Base-by-base conservation (phyloP, 2,113 vertebrate genomes). In the Pachycephala philippinensis region DNA sequence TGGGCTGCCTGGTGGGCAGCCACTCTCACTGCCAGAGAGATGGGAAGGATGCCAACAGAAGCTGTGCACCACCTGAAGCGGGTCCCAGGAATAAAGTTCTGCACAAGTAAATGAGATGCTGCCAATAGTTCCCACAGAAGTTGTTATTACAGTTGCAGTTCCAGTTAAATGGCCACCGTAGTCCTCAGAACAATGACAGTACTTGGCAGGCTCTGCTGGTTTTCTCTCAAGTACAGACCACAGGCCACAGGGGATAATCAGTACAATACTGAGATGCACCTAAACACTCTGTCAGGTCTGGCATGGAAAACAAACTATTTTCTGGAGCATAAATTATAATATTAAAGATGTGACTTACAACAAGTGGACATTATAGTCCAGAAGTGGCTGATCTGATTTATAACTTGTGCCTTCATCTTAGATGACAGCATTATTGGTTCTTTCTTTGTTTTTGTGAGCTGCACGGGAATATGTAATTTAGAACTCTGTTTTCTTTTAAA, bases 401-500 rank as follows among this genome's bases (percentile, higher is more conserved):
- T 79, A 81, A 77, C 53, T 80, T 76, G 35, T 52, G 40, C 60
- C 59, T 80, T 89, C 39, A 33, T 89, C 44, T 87, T 56, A 69
- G 68, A 66, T 69, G 77, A 83, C 60, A 84, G 76, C 39, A 54
- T 81, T 88, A 91, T 50, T 87, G 76, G 40, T 27, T 87, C 56
- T 65, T 64, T 56, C 35, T 79, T 88, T 81, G 69, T 54, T 87
- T 93, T 79, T 61, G 59, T 78, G 79, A 84, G 70, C 68, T 95
- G 68, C 63, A 89, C 0, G 2, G 57, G 81, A 91, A 75, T 90
- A 52, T 19, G 42, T 79, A 81, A 95, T 95, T 93, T 90, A 87
- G 69, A 94, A 85, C n/a, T 56, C 54, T 53, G 61, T 75, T 95
- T 93, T 80, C 74, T 95, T 95, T 96, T 90, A 94, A 95, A 95